Conservation (phyloP, 2,113 vertebrate species). For the Lycaon pictus region DNA sequence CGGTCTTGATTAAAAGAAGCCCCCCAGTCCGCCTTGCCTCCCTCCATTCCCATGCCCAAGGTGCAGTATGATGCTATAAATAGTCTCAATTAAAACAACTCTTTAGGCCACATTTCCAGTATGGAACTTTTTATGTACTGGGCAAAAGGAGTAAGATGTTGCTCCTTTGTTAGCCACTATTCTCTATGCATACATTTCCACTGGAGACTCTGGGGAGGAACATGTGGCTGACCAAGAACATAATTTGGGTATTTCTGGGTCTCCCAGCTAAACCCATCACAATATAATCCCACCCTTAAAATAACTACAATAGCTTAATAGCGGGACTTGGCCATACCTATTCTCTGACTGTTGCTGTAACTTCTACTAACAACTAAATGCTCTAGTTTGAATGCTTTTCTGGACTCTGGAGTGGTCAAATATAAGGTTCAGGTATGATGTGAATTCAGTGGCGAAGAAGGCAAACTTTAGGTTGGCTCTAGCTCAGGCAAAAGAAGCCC, state of each 20-base stretch:
- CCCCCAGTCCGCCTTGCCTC: neutral
- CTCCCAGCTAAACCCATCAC: neutral
- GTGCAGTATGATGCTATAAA: neutral
- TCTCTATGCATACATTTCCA: neutral
- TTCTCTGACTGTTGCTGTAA: neutral
- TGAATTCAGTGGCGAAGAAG: neutral
- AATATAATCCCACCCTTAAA: slow-evolving; percentile 6
- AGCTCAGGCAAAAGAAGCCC: neutral
- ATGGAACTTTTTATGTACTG: neutral
- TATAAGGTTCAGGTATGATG: neutral
- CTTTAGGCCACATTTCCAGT: neutral
- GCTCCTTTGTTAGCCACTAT: neutral
- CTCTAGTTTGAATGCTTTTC: neutral
- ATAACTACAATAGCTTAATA: neutral
- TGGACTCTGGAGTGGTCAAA: neutral
- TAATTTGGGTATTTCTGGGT: neutral
- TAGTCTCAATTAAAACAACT: slow-evolving; percentile 4
- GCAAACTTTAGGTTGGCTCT: neutral
- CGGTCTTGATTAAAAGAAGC: neutral
- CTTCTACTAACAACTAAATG: neutral
- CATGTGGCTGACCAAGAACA: neutral
- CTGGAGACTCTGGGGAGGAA: neutral
- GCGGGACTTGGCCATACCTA: neutral
- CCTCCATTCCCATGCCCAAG: neutral
- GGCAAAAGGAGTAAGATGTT: neutral